A percentile compares a stretch with the other conserved stretches of the same genome.
Conservation (phyloP, 2,113 vertebrate genomes). For the Entomyzon cyanotis region DNA sequence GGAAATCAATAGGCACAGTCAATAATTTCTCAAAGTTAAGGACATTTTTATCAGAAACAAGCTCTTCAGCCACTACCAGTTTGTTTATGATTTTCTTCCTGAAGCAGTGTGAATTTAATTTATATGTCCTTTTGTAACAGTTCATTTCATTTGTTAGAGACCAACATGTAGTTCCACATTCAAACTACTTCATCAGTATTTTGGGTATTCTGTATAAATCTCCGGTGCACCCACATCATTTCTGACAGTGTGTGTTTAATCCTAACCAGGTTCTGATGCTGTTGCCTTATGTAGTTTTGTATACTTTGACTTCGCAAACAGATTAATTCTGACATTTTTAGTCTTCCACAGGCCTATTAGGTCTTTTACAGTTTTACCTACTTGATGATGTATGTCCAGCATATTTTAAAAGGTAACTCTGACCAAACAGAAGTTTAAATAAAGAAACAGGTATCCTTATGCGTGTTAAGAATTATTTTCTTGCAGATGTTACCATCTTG, state of each 20-base stretch:
- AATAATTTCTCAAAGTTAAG: not conserved
- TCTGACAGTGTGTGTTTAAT: not conserved
- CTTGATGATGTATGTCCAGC: not conserved
- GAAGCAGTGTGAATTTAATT: not conserved
- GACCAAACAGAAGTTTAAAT: not conserved
- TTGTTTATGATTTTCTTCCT: not conserved
- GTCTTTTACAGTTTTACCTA: not conserved
- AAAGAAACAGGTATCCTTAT: not conserved
- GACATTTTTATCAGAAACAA: not conserved
- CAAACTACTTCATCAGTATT: not conserved
- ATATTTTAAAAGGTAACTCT: not conserved
- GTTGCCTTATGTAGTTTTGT: not conserved
- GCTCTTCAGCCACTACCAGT: not conserved
- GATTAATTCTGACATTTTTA: not conserved
- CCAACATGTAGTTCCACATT: not conserved
- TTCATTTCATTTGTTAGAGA: not conserved
- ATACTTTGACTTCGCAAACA: not conserved
- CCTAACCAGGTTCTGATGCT: not conserved
- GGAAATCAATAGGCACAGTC: not conserved
- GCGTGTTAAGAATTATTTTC: not conserved
- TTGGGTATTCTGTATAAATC: not conserved
- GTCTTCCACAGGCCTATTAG: not conserved
- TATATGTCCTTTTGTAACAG: not conserved
- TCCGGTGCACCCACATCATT: fast-evolving
- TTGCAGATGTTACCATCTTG: not conserved